A percentile compares a stretch with the other conserved stretches of the same genome.
These are phyloP conservation scores for Agonopterix heracliana DNA, from an alignment of 2,888 invertebrate species.

Conservation along the genomic window DNA sequence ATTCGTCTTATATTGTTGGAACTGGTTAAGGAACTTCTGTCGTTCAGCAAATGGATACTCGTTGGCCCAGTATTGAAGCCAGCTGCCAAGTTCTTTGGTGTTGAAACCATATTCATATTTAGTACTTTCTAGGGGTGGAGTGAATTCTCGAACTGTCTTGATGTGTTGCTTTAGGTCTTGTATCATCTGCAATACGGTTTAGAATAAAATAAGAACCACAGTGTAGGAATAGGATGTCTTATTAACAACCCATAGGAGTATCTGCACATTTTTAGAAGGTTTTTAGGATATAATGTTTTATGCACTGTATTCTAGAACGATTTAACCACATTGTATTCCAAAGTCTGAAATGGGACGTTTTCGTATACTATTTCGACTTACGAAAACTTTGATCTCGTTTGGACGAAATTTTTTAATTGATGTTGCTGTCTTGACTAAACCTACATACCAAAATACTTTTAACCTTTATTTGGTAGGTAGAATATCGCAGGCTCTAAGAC, in stretches of 20 bases:
- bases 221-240: not conserved
- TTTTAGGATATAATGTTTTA: no score
- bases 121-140: slow-evolving; percentile 80
- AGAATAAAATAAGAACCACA: slow-evolving; percentile 15
- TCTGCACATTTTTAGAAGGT: not conserved
- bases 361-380: no score
- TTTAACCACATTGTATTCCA: no score
- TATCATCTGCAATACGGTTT: slow-evolving; percentile 36
- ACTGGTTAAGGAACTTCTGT: slow-evolving; percentile 80
- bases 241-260: not conserved
- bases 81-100: slow-evolving; percentile 75
- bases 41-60: slow-evolving; percentile 79
- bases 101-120: slow-evolving; percentile 90
- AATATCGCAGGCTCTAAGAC: no score
- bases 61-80: slow-evolving; percentile 86
- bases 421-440: no score
- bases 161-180: slow-evolving; percentile 44
- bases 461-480: no score
- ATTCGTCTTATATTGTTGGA: slow-evolving; percentile 85
- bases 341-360: no score
- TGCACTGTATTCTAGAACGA: no score
- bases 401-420: no score
- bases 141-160: slow-evolving; percentile 33
- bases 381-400: no score
- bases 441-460: no score